A percentile compares a stretch with the other conserved stretches of the same genome.
Evolutionary conservation across 2,113 vertebrate species (phyloP).

Genomic region (Erythrocercus mccallii): DNA sequence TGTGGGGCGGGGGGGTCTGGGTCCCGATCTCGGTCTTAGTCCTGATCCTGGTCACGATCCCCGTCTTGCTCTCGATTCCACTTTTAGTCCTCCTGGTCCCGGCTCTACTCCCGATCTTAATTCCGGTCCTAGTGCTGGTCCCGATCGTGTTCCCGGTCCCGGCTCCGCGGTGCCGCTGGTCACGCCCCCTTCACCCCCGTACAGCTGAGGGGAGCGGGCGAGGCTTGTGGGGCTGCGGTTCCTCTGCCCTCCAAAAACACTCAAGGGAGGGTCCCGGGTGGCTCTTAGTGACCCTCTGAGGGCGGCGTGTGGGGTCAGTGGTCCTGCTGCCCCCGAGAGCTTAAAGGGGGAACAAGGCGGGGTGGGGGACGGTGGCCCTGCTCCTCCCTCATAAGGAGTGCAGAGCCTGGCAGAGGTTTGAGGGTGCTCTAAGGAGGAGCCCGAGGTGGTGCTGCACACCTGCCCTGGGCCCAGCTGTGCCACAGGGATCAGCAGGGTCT

Average conservation of each 20-base stretch:
- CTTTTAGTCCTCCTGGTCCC: no score
- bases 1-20: not conserved
- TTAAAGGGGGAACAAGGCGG: rapidly evolving
- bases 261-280: rapidly evolving
- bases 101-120: no score
- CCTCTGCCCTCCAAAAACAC: rapidly evolving
- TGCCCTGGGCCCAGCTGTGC: no score
- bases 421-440: no score
- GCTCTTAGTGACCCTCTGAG: rapidly evolving
- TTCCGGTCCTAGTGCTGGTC: not conserved
- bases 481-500: not conserved
- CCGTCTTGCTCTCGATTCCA: no score
- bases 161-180: not conserved
- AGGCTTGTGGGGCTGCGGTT: not conserved
- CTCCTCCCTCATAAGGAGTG: rapidly evolving
- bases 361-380: rapidly evolving
- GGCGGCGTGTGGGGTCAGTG: not conserved
- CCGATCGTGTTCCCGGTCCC: not conserved
- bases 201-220: not conserved
- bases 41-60: no score
- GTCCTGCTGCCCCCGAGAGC: not conserved
- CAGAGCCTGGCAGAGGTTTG: no score
- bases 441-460: not conserved
- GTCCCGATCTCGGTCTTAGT: no score
- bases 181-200: not conserved